A percentile compares a stretch with the other conserved stretches of the same genome.
Conservation (phyloP, 2,113 vertebrate genomes). For the Onychostruthus taczanowskii region DNA sequence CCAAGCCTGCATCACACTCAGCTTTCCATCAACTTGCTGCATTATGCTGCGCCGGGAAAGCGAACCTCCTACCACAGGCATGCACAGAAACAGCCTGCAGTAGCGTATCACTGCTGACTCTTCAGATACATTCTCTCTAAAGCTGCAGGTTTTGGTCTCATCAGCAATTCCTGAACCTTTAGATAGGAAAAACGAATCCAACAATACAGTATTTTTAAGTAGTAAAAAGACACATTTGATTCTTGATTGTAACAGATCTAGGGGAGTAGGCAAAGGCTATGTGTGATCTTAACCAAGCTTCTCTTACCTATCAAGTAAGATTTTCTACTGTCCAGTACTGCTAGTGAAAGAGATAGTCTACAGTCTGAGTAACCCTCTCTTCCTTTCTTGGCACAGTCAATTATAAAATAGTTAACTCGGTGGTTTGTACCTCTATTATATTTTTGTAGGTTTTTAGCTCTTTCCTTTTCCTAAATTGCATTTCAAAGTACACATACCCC, state of each 20-base stretch:
- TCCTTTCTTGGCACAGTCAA: background rate
- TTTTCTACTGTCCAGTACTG: background rate
- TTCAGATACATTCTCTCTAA: conserved; percentile 51
- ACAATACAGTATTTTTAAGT: background rate
- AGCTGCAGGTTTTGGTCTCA: conserved; percentile 54
- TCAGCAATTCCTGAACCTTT: conserved; percentile 44
- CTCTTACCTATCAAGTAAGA: background rate
- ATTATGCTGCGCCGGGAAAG: background rate
- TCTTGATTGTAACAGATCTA: background rate
- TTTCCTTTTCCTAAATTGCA: background rate
- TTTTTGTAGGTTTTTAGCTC: background rate
- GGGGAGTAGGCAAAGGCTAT: background rate
- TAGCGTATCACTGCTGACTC: conserved; percentile 5
- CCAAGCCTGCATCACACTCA: conserved; percentile 20
- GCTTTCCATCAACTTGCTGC: conserved; percentile 45
- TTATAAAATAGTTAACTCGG: background rate
- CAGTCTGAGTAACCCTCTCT: background rate
- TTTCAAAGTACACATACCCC: background rate
- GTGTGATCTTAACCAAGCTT: background rate
- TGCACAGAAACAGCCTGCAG: conserved; percentile 16
- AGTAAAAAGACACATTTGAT: background rate
- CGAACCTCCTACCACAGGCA: background rate
- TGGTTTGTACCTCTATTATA: background rate
- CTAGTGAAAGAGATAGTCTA: background rate
- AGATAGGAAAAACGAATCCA: background rate